Evolutionary conservation across 2,888 invertebrate species (phyloP), one percentile per base, ranked within the genome.

Genomic region (Ypsolopha scabrella): DNA sequence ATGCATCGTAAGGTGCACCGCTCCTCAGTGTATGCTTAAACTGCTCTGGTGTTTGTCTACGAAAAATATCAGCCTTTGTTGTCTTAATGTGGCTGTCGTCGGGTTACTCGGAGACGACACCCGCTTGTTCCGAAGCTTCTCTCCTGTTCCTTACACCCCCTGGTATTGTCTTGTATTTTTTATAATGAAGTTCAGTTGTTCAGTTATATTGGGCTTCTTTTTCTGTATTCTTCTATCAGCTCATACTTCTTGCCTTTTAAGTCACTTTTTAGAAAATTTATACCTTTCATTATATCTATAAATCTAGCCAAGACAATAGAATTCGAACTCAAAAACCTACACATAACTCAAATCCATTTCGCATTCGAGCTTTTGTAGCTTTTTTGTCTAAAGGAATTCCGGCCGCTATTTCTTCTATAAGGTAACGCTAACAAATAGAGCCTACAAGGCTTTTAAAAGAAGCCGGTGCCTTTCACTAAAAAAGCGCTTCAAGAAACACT

Each of bases 21-120:
- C 72, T 74, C 74, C 72, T 64, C 67, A 59, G 60, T 75, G 75
- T 68, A 65, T 79, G 73, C 70, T 75, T 68, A 68, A 72, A 75
- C 68, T 69, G 70, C 67, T 70, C 69, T 72, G 64, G 69, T 82
- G 70, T 81, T 80, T 85, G 80, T 72, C 70, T 62, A 77, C 73
- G 78, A 80, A 80, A 83, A 80, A 82, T 81, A 77, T 77, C 74
- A 75, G 70, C 68, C 74, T 77, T 75, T 78, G 75, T 78, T 75
- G 73, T 68, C 67, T 49, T 71, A 72, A 73, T 72, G 69, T 69
- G 70, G 68, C 66, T 68, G 73, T 71, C 70, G 69, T 62, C 73
- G 58, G 54, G 55, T 52, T 55, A 34, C 24, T 43, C 24, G 39
- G 46, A 34, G 14, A 56, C 55, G 60, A 63, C 61, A 62, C 63